Conservation (phyloP, 1,140 invertebrate species). For the Cyphomyrmex costatus region DNA sequence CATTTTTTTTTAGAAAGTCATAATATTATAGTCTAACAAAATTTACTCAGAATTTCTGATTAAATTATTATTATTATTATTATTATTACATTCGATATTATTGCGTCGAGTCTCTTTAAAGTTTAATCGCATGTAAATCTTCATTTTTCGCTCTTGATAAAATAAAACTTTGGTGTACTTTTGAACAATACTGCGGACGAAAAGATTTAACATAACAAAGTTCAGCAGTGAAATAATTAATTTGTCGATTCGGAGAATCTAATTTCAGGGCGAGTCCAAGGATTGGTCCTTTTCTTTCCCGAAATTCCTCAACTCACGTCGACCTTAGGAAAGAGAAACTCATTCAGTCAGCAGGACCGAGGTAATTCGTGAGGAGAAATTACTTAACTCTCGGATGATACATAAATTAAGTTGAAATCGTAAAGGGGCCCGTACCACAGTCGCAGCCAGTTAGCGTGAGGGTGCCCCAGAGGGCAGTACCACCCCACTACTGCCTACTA, state of each 20-base stretch:
- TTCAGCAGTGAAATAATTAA: conserved; percentile 24
- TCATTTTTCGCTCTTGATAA: neutral
- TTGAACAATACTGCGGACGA: neutral
- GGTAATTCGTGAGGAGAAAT: conserved; percentile 86
- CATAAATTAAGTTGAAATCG: conserved; percentile 87
- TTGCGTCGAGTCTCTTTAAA: neutral
- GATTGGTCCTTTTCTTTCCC: neutral
- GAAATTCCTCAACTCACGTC: conserved; percentile 10
- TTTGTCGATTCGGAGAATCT: neutral
- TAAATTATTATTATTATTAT: neutral
- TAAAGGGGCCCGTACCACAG: conserved; percentile 85
- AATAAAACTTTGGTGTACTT: neutral
- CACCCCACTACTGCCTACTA: conserved; percentile 76
- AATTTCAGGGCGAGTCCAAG: neutral
- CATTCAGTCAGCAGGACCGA: conserved; percentile 76
- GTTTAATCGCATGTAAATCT: neutral
- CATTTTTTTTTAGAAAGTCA: neutral
- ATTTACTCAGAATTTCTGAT: conserved; percentile 3
- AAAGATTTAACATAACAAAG: neutral
- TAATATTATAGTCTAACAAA: neutral
- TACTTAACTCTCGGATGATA: conserved; percentile 88
- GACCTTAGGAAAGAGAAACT: conserved; percentile 67
- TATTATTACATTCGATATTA: neutral
- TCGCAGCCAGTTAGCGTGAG: conserved; percentile 87
- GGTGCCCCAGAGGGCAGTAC: conserved; percentile 87